Conservation (phyloP, 2,113 vertebrate genomes). For the Ctenodactylus gundi region DNA sequence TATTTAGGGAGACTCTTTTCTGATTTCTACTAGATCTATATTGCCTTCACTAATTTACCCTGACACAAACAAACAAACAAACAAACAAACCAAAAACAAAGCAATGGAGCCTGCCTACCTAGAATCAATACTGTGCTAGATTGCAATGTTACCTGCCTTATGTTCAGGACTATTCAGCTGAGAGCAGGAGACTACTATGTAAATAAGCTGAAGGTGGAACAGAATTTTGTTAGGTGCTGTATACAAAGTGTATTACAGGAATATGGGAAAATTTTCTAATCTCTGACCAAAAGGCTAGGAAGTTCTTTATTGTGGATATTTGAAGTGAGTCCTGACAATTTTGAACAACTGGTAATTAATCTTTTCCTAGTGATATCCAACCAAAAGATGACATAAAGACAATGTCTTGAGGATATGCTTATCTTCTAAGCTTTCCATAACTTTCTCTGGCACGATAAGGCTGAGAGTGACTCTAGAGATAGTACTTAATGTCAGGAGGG, state of each 20-base stretch:
- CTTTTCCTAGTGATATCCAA: not conserved
- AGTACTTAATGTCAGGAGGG: not conserved
- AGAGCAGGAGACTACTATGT: not conserved
- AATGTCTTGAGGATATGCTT: not conserved
- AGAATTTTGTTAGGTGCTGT: too few relatives aligned
- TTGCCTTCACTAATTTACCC: not conserved
- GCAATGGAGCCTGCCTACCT: not conserved
- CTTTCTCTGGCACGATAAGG: not conserved
- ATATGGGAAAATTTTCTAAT: not conserved
- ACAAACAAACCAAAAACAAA: too few relatives aligned
- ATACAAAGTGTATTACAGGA: not conserved
- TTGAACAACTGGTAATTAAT: not conserved
- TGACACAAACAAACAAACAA: not conserved
- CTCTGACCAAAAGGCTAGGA: not conserved
- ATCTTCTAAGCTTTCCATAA: not conserved
- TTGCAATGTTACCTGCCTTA: not conserved
- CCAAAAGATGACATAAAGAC: not conserved
- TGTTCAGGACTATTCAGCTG: not conserved
- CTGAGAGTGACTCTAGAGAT: not conserved
- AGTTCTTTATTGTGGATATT: not conserved
- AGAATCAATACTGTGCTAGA: not conserved
- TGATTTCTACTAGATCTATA: not conserved
- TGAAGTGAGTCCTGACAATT: constrained; percentile 1
- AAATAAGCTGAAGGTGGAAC: not conserved
- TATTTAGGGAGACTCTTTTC: not conserved